These are phyloP conservation scores for Chaetophractus vellerosus DNA, from an alignment of 2,797 vertebrate species.

Conservation along the genomic window DNA sequence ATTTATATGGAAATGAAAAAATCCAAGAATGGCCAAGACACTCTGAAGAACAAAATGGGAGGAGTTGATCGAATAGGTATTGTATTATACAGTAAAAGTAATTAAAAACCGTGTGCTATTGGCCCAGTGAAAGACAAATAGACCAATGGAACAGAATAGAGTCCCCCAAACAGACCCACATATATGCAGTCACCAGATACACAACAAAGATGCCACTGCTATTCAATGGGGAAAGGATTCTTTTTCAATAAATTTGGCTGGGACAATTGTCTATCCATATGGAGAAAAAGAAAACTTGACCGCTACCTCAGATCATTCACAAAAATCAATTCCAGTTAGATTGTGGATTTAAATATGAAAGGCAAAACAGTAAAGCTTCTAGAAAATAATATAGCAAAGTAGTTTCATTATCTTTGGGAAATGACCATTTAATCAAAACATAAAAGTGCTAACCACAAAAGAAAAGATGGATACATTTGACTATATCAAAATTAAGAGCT, in stretches of 20 bases:
- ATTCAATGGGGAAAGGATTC: background rate
- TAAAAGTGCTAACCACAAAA: background rate
- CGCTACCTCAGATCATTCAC: background rate
- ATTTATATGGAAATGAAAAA: constrained; percentile 6
- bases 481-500: constrained; percentile 3
- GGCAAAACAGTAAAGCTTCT: constrained; percentile 30
- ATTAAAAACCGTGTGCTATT: background rate
- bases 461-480: background rate
- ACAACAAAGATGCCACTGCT: background rate
- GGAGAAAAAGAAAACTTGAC: constrained; percentile 49
- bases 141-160: background rate
- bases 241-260: constrained; percentile 20
- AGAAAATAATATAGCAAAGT: constrained; percentile 38
- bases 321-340: constrained; percentile 38
- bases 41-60: background rate
- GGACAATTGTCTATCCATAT: background rate
- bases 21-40: background rate
- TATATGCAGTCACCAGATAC: background rate
- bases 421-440: background rate
- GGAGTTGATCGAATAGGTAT: constrained; percentile 4
- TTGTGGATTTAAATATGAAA: background rate
- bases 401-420: constrained; percentile 41
- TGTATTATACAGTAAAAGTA: constrained; percentile 35
- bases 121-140: background rate
- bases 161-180: background rate